Evolutionary conservation across 2,888 invertebrate species (phyloP).

Genomic region (Pachycephus smyrnensis): DNA sequence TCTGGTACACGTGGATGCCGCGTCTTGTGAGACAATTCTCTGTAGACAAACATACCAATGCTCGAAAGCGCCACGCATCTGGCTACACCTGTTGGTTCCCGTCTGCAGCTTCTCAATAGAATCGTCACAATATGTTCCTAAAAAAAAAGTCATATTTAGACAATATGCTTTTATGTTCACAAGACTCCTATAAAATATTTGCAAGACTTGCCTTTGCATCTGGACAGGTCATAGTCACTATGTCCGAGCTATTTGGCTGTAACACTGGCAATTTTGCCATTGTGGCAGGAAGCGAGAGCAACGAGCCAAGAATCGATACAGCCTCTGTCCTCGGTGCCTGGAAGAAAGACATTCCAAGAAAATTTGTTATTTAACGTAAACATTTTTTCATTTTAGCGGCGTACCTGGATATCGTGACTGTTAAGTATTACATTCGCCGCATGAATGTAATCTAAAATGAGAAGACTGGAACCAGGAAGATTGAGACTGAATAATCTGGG

Average conservation of each 20-base stretch:
- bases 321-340: conserved; percentile 91
- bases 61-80: conserved; percentile 91
- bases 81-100: conserved; percentile 89
- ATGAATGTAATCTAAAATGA: conserved; percentile 89
- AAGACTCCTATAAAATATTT: conserved; percentile 7
- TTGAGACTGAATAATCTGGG: conserved; percentile 88
- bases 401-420: conserved; percentile 77
- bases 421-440: conserved; percentile 90
- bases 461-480: conserved; percentile 87
- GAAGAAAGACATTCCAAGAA: conserved; percentile 22
- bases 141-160: conserved; percentile 28
- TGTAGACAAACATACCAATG: conserved; percentile 80
- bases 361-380: neutral
- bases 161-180: conserved; percentile 1
- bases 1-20: conserved; percentile 76
- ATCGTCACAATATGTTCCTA: conserved; percentile 91
- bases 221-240: conserved; percentile 73
- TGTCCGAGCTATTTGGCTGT: conserved; percentile 74
- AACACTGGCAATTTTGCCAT: conserved; percentile 77
- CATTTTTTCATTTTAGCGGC: neutral
- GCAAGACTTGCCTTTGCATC: conserved; percentile 77
- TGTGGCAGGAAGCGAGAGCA: conserved; percentile 84
- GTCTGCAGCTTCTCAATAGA: conserved; percentile 86
- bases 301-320: conserved; percentile 87
- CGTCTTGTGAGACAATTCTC: conserved; percentile 73